Base-by-base conservation (phyloP, 2,113 vertebrate species). In the Rhinolophus ferrumequinum region DNA sequence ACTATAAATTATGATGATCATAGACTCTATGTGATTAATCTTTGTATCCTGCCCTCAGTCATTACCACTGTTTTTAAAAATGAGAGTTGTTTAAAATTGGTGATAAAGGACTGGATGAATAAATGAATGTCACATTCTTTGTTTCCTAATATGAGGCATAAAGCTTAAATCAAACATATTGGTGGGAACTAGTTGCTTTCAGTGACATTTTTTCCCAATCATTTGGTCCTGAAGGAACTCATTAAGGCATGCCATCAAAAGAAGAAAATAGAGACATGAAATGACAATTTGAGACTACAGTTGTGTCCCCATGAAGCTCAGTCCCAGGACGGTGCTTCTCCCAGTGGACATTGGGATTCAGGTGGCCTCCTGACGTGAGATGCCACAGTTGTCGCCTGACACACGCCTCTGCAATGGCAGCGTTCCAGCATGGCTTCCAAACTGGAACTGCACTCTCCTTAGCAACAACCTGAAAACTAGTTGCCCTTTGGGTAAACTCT, bases 381-480 rank as follows among this genome's bases (percentile, higher is more conserved):
- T 56, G 22, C 15, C 76, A 56, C 22, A 58, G 7, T 76, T 94
- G 67, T 82, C 93, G 94, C 82, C 69, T 95, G 67, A 86, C 22
- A 67, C 54, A 81, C 24, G 21, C 35, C 70, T 69, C 41, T 30
- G 88, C 41, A 50, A 87, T 33, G 83, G 64, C 86, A 95, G 8
- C 19, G 35, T 64, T 90, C 13, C 67, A 69, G 28, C 76, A 79
- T 26, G 7, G 41, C 62, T 96, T 94, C 24, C 52, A 54, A 60
- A 92, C 90, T 76, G 50, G 0, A 72, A 76, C 44, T 84, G 1
- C 8, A 28, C 38, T 58, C 28, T 79, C 88, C 89, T 80, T 14
- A 93, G 67, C 72, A 95, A 56, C 50, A 96, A 26, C 69, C 77
- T 94, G 38, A 91, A 97, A 96, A 35, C 84, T 89, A 80, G 14